These are phyloP conservation scores for Crotophaga sulcirostris DNA, from an alignment of 2,113 vertebrate species.

Conservation along the genomic window DNA sequence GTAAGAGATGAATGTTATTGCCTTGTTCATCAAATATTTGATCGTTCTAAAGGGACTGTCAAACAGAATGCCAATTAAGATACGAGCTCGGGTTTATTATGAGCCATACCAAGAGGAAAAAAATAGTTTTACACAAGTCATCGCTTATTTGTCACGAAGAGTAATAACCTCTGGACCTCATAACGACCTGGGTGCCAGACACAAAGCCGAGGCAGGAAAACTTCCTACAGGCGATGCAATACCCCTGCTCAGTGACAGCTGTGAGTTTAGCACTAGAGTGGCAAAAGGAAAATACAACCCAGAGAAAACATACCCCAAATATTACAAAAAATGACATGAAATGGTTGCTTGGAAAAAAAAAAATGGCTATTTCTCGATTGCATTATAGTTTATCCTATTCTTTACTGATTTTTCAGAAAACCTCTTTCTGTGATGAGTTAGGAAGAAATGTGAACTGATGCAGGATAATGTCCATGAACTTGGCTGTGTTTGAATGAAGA, in stretches of 20 bases:
- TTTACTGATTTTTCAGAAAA: neutral
- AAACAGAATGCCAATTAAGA: conserved; percentile 48
- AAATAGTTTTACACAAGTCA: neutral
- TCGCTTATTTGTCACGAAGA: neutral
- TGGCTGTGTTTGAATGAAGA: neutral
- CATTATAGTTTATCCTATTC: neutral
- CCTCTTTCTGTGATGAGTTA: neutral
- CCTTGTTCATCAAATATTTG: conserved; percentile 59
- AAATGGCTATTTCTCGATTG: neutral
- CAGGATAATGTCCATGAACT: accelerated
- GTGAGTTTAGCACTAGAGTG: accelerated
- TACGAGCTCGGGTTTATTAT: neutral
- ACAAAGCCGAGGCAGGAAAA: neutral
- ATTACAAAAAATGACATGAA: neutral
- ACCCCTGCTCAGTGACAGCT: neutral
- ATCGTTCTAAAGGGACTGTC: conserved; percentile 20
- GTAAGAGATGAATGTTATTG: conserved; percentile 39
- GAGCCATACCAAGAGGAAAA: neutral
- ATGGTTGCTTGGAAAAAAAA: neutral
- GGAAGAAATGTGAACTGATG: neutral
- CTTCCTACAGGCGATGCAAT: neutral
- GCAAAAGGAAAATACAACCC: neutral
- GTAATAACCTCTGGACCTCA: neutral
- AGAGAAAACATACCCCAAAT: neutral
- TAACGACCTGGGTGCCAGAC: neutral